A percentile compares a stretch with the other conserved stretches of the same genome.
These are phyloP conservation scores for Tiliacea citrago DNA, from an alignment of 2,888 invertebrate genomes.

Conservation along the genomic window DNA sequence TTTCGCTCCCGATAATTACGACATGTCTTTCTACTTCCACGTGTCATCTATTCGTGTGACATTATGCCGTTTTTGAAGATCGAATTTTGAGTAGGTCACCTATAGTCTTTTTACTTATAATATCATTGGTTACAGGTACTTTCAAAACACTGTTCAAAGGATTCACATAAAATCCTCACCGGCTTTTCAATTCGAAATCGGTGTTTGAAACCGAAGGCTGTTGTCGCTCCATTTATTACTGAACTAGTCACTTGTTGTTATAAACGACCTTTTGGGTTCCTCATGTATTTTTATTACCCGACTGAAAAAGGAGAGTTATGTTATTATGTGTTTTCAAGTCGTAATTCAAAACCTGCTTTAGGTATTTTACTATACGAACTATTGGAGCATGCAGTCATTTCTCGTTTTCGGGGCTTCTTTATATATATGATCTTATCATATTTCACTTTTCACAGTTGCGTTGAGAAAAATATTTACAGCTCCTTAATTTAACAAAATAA, in stretches of 20 bases:
- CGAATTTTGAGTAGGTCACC: too few species aligned
- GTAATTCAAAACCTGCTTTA: constrained; percentile 7
- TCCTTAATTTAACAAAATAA: constrained; percentile 31
- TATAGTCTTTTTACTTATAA: too few species aligned
- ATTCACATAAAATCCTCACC: constrained; percentile 19
- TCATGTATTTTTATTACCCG: constrained; percentile 17
- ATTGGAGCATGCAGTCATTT: constrained; percentile 10
- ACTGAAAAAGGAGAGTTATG: neutral
- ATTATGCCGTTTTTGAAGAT: too few species aligned
- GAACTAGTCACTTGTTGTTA: constrained; percentile 13
- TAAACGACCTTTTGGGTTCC: neutral
- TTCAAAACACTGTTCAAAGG: constrained; percentile 27
- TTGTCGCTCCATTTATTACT: constrained; percentile 37
- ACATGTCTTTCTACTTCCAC: too few species aligned
- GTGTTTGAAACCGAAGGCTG: constrained; percentile 21
- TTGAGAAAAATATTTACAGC: constrained; percentile 13
- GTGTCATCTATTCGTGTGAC: too few species aligned
- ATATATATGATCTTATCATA: neutral
- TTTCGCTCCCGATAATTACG: too few species aligned
- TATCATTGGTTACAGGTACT: neutral
- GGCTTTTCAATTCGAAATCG: constrained; percentile 31
- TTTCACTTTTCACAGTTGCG: constrained; percentile 2
- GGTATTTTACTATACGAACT: neutral
- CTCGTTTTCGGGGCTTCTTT: constrained; percentile 4
- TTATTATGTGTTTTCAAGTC: constrained; percentile 1